Evolutionary conservation across 2,113 vertebrate genomes (phyloP).

Genomic region (Corvus moneduloides): DNA sequence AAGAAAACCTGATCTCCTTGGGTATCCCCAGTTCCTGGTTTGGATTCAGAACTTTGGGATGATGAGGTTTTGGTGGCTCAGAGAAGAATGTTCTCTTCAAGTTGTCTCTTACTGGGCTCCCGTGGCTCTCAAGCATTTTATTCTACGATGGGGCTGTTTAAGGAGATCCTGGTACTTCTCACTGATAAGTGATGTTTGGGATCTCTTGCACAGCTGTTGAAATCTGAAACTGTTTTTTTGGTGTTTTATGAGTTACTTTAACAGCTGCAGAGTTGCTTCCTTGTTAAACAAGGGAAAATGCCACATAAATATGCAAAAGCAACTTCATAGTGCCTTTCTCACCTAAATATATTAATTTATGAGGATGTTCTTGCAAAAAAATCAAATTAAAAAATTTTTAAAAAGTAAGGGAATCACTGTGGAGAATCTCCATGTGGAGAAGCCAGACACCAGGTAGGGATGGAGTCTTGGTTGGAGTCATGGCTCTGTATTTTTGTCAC

Average conservation of each 20-base stretch:
- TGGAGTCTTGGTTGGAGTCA: neutral
- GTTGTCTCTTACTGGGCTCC: neutral
- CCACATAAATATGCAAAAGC: neutral
- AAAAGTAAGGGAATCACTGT: neutral
- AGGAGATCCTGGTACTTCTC: neutral
- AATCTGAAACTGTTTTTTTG: neutral
- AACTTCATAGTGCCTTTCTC: neutral
- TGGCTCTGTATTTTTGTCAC: neutral
- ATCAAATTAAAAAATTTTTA: fast-evolving
- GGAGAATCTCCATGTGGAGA: neutral
- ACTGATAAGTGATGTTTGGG: neutral
- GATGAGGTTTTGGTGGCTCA: neutral
- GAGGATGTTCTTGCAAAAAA: neutral
- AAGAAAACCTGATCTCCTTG: neutral
- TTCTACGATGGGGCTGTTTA: neutral
- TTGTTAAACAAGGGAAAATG: neutral
- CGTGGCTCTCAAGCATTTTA: neutral
- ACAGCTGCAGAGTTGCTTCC: neutral
- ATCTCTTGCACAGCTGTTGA: neutral
- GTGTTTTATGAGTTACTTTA: neutral
- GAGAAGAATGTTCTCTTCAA: neutral
- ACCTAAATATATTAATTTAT: neutral
- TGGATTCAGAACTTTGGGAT: neutral
- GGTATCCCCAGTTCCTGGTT: neutral
- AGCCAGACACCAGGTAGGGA: neutral